phyloP scores from a whole-genome alignment of 92 coral and sea anemone species.

The Palythoa heliodiscus region DNA sequence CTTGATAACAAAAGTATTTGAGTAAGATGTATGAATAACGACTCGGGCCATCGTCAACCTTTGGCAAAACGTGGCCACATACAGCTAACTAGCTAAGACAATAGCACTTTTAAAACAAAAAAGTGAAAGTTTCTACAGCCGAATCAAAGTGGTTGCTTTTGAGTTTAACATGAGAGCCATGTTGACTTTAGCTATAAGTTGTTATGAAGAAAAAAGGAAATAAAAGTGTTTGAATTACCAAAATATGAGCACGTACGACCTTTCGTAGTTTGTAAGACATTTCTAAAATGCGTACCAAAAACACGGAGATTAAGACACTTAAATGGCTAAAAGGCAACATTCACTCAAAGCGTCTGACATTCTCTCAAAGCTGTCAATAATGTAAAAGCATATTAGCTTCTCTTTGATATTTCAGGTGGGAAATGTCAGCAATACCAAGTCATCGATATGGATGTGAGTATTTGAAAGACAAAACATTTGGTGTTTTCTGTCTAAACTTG shows the following conservation, averaged over 20 bases:
- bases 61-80: too few relatives aligned
- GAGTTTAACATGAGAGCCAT: too few relatives aligned
- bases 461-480: neutral
- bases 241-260: neutral
- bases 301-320: neutral
- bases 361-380: neutral
- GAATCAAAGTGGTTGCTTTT: too few relatives aligned
- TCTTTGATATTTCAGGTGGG: neutral
- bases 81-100: too few relatives aligned
- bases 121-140: too few relatives aligned
- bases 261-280: neutral
- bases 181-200: too few relatives aligned
- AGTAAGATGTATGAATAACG: neutral
- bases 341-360: neutral
- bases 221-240: neutral
- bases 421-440: neutral
- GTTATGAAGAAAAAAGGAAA: too few relatives aligned
- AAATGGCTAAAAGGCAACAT: neutral
- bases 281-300: neutral
- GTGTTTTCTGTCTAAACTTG: slow-evolving; percentile 30
- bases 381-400: neutral
- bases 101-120: too few relatives aligned
- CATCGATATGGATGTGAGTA: neutral
- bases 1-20: slow-evolving; percentile 13
- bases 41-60: neutral